phyloP scores from a whole-genome alignment of 2,888 invertebrate genomes.

The Callyntrura sp. region DNA sequence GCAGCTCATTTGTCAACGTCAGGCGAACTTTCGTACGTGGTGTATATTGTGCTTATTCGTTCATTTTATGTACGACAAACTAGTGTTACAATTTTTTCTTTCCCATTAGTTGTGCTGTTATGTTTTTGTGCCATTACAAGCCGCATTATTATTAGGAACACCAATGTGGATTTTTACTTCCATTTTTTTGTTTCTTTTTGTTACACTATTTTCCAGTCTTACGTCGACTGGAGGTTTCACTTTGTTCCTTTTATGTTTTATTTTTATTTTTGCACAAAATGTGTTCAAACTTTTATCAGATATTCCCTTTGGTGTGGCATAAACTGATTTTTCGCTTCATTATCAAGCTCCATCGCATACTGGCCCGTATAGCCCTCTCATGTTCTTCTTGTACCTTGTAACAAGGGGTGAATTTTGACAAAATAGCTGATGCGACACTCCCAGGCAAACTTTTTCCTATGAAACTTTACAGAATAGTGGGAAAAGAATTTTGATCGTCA shows the following conservation, averaged over 20 bases:
- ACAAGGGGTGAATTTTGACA: no score
- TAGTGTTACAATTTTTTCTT: neutral
- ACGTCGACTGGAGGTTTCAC: no score
- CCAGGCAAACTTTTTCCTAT: no score
- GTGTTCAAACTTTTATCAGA: conserved; percentile 32
- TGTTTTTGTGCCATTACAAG: neutral
- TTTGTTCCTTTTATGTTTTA: no score
- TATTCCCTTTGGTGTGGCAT: conserved; percentile 22
- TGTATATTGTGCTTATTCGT: neutral
- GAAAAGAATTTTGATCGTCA: no score
- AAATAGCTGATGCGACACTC: no score
- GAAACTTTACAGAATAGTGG: no score
- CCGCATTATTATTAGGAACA: neutral
- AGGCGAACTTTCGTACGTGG: conserved; percentile 17
- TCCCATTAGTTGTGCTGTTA: neutral
- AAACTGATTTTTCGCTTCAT: conserved; percentile 17
- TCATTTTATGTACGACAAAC: conserved; percentile 24
- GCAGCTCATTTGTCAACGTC: conserved; percentile 74
- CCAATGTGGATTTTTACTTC: no score
- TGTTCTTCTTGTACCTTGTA: no score
- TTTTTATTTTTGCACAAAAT: neutral
- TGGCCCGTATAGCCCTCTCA: no score
- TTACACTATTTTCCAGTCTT: neutral
- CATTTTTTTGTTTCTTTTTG: neutral
- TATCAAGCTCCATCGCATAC: no score